Base-by-base conservation (phyloP, 2,113 vertebrate genomes). In the Elaphurus davidianus region DNA sequence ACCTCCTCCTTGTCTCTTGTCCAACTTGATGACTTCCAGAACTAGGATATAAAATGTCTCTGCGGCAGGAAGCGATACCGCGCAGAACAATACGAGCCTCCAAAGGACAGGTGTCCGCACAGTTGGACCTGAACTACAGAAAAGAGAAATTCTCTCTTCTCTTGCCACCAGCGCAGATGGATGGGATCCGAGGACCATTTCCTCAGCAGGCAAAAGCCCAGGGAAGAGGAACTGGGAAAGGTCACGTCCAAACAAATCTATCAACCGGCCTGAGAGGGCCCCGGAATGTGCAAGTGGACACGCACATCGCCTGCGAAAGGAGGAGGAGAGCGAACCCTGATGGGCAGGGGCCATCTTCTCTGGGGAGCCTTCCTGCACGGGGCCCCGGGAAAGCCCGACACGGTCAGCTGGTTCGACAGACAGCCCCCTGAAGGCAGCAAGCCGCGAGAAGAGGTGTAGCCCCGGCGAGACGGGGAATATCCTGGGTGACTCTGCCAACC, bases 111-210 rank as follows among this genome's bases (percentile, higher is more conserved):
- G 97, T 98, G 98, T 97, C 97, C 17, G 6, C 95, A 62, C 87
- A 0, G 90, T 90, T 97, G 98, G 98, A 97, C 91, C 96, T 82
- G 85, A 94, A 98, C 94, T 97, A 97, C 28, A 95, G 94, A 33
- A 82, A 90, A 86, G 43, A 98, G 81, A 90, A 95, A 95, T 94
- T 43, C 97, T 98, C 96, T 97, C 91, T 97, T 97, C 95, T 97
- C 57, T 30, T 96, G 97, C 97, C 97, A 95, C 97, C 92, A 40
- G 97, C 47, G 64, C 98, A 98, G 98, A 98, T 98, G 98, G 98
- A 98, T 33, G 81, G 95, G 95, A 96, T 92, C 92, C n/a, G 47
- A 96, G 54, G 84, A 88, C 87, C 96, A 94, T 96, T 95, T 94
- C 97, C 97, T 96, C 92, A 86, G 96, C 64, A 25, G 95, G 97